Evolutionary conservation across 2,888 invertebrate species (phyloP).

Genomic region (Fragum whitleyi): DNA sequence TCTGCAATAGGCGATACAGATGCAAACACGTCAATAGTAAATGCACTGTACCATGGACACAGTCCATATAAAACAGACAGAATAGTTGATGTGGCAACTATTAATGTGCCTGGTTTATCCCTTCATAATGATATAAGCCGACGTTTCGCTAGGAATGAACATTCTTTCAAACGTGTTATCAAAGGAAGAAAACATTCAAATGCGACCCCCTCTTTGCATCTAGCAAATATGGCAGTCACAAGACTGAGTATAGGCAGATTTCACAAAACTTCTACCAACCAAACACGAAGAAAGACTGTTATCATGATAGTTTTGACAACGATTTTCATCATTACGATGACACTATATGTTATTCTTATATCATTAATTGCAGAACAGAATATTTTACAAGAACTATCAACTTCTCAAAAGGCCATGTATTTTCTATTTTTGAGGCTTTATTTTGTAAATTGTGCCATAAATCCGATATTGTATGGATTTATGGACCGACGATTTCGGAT

Average conservation of each 20-base stretch:
- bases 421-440: slow-evolving; percentile 62
- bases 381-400: slow-evolving; percentile 26
- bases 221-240: background rate
- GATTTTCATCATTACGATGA: slow-evolving; percentile 53
- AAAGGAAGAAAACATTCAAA: too few species aligned
- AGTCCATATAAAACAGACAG: background rate
- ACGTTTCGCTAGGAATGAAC: background rate
- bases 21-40: background rate
- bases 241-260: background rate
- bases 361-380: slow-evolving; percentile 39
- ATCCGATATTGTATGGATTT: slow-evolving; percentile 58
- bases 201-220: background rate
- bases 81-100: background rate
- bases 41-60: background rate
- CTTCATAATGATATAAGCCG: background rate
- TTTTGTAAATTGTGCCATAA: slow-evolving; percentile 54
- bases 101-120: background rate
- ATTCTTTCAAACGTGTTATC: background rate
- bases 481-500: slow-evolving; percentile 53
- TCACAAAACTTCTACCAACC: background rate
- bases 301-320: slow-evolving; percentile 57
- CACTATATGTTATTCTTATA: slow-evolving; percentile 37
- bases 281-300: slow-evolving; percentile 43
- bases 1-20: background rate
- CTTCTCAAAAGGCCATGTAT: slow-evolving; percentile 45